Percentiles rank a stretch among this genome's conserved stretches.
These are phyloP conservation scores for Remorina albescens DNA, from an alignment of 2,797 vertebrate genomes.

Conservation along the genomic window DNA sequence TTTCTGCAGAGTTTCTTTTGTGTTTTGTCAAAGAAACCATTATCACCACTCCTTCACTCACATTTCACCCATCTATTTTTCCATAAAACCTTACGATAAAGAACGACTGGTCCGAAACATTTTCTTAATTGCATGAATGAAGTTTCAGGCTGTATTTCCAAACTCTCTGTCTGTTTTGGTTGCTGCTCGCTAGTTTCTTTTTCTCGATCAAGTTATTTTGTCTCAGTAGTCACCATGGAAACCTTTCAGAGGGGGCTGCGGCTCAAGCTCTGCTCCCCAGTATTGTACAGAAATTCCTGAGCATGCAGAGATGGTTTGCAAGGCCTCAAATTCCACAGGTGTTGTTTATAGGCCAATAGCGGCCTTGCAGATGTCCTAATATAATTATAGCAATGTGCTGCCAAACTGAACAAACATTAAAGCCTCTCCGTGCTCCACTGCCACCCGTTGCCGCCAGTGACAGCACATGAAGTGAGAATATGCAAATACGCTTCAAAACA, in stretches of 20 bases:
- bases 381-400: constrained; percentile 67
- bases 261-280: background rate
- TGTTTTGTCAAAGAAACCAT: constrained; percentile 22
- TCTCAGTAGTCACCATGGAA: constrained; percentile 19
- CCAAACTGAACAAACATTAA: constrained; percentile 45
- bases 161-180: constrained; percentile 3
- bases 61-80: background rate
- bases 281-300: constrained; percentile 36
- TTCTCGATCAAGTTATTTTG: constrained; percentile 14
- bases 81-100: constrained; percentile 8
- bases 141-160: background rate
- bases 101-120: background rate
- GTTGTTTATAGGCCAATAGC: constrained; percentile 59
- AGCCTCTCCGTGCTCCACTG: constrained; percentile 31
- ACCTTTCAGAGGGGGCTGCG: constrained; percentile 17
- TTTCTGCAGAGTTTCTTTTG: constrained; percentile 26
- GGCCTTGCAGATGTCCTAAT: constrained; percentile 66
- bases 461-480: constrained; percentile 63
- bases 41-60: constrained; percentile 9
- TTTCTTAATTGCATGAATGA: background rate
- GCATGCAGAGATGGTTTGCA: constrained; percentile 36
- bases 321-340: constrained; percentile 52
- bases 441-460: constrained; percentile 61
- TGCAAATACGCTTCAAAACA: constrained; percentile 68
- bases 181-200: background rate